A percentile compares a stretch with the other conserved stretches of the same genome.
phyloP scores from a whole-genome alignment of 2,888 invertebrate genomes.

The Kuschelorhynchus macadamiae region DNA sequence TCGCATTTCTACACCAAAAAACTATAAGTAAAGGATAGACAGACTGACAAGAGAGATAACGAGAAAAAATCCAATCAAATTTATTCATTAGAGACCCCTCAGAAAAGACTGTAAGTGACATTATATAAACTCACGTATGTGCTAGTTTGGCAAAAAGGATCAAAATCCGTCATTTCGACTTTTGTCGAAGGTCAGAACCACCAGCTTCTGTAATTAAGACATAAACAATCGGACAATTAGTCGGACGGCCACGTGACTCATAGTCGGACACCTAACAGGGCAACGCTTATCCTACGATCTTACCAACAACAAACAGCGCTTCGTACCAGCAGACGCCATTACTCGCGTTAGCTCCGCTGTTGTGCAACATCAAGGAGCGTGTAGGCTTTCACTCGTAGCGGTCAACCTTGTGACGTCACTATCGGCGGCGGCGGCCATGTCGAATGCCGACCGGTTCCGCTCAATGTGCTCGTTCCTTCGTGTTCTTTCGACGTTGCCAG shows the following conservation, averaged over 20 bases:
- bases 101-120: too few species aligned
- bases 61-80: too few species aligned
- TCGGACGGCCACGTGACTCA: slow-evolving; percentile 16
- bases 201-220: too few species aligned
- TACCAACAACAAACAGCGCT: slow-evolving; percentile 13
- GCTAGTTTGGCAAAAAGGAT: too few species aligned
- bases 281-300: slow-evolving; percentile 19
- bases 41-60: too few species aligned
- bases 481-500: slow-evolving; percentile 3
- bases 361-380: slow-evolving; percentile 36
- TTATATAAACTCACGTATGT: too few species aligned
- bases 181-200: too few species aligned
- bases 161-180: too few species aligned
- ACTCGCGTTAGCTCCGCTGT: slow-evolving; percentile 26
- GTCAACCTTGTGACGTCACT: slow-evolving; percentile 49
- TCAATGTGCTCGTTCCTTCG: slow-evolving; percentile 11
- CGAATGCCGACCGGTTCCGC: slow-evolving; percentile 36
- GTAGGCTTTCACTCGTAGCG: slow-evolving; percentile 47
- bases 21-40: too few species aligned
- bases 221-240: slow-evolving; percentile 8
- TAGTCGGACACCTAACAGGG: slow-evolving; percentile 5
- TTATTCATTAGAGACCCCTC: too few species aligned
- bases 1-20: too few species aligned
- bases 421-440: slow-evolving; percentile 30
- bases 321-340: slow-evolving; percentile 30